Base-by-base conservation (phyloP, 2,797 vertebrate species). In the Lepilemur septentrionalis region DNA sequence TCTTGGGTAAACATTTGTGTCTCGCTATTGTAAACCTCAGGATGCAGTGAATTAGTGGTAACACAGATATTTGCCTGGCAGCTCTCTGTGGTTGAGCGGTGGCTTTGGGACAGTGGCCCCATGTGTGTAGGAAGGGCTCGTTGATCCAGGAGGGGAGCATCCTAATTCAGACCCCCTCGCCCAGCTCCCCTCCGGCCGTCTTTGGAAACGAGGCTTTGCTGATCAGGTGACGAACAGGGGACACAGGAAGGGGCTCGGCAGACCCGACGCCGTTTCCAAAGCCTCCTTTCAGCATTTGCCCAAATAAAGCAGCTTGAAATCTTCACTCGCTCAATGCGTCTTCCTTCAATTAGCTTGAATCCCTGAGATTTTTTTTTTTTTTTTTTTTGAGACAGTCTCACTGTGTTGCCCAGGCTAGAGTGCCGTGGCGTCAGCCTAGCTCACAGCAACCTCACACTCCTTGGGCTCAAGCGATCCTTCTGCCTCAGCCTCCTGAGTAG, bases 81-180 rank as follows among this genome's bases (percentile, higher is more conserved):
- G 67, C 3, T 82, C 43, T 81, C 69, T 43, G 20, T 65, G 32
- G 4, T 15, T 38, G 70, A 35, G 28, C 9, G n/a, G 14, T 48
- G 5, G 6, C 15, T 46, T 69, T 38, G 1, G 8, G 50, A 28
- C 30, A 50, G 73, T 18, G 28, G 50, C 18, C 38, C 20, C 76
- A 35, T 46, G 3, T 0, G 0, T 7, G 28, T 20, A 25, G 50
- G 78, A 55, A 69, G 30, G 59, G 61, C 23, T 63, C 43, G 0
- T 5, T 25, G 6, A 52, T 35, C 59, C 1, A 6, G 0, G n/a
- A 14, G 22, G 25, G 5, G 17, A 28, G 8, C 8, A 6, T 10
- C 5, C 32, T 4, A 5, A 32, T 30, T 52, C 87, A 61, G 80
- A 9, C 80, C 15, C 12, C 1, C 48, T 7, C 14, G 48, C n/a